Evolutionary conservation across 2,888 invertebrate genomes (phyloP).

Genomic region (Agonopterix alstromeriana): DNA sequence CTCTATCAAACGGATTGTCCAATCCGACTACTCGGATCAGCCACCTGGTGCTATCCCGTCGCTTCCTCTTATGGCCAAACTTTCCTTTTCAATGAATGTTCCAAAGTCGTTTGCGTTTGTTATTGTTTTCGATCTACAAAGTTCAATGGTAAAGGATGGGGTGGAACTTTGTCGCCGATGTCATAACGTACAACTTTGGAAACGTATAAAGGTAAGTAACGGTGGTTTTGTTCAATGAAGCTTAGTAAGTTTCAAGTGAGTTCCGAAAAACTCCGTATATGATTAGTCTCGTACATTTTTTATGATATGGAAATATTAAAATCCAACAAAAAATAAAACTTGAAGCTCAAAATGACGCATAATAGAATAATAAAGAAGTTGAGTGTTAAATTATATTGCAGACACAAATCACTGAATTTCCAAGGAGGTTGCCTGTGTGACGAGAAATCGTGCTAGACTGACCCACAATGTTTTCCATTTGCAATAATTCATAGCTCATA

Average conservation of each 20-base stretch:
- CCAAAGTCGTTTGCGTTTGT: constrained; percentile 63
- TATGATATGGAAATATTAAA: too few species aligned
- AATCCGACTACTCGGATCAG: constrained; percentile 4
- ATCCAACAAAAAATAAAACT: too few species aligned
- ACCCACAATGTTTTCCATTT: constrained; percentile 29
- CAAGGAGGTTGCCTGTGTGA: too few species aligned
- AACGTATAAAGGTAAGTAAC: constrained; percentile 12
- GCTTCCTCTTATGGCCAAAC: constrained; percentile 36
- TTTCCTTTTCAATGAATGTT: constrained; percentile 69
- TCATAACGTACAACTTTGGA: constrained; percentile 25
- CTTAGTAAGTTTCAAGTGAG: too few species aligned
- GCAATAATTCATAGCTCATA: constrained; percentile 33
- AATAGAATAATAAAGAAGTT: too few species aligned
- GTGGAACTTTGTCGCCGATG: constrained; percentile 24
- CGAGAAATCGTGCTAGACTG: constrained; percentile 10
- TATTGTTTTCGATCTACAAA: constrained; percentile 69
- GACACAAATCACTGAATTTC: too few species aligned
- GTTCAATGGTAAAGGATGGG: constrained; percentile 38
- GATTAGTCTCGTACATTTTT: too few species aligned
- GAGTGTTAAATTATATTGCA: too few species aligned
- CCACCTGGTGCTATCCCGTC: constrained; percentile 42
- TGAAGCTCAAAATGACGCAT: too few species aligned
- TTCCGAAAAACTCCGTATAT: too few species aligned
- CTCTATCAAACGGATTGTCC: background rate
- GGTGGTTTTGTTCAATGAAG: too few species aligned